Evolutionary conservation across 2,888 invertebrate genomes (phyloP), one percentile per base, ranked within the genome.

Genomic region (Trissoscelio sp.): DNA sequence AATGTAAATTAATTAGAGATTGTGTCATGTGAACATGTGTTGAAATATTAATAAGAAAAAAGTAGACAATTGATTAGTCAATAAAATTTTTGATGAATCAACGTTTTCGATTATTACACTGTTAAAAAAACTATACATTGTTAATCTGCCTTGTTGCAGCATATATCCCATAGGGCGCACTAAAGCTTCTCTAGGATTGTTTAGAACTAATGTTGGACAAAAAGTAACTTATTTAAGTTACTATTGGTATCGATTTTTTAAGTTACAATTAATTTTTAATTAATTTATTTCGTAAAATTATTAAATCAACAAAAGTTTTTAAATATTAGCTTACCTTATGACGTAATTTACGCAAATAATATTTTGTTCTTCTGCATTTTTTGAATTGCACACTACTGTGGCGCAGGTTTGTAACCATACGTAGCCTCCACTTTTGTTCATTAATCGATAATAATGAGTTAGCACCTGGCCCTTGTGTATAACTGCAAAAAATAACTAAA

Each of bases 381-480:
- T 99, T 64, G 97, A 96, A 89, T 96, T 98, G 92, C 97, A 98
- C 73, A 99, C 97, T 46, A 98, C 97, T 0, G 98, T 99, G 78
- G 98, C 98, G 91, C 98, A 99, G 0, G 97, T 98, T 92, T 98
- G 98, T 88, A 99, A 92, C 98, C 98, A 99, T 66, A 98, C 97
- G 92, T 96, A 99, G 34, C 99, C 99, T 4, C 98, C 98, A 85
- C 95, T 96, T 91, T 98, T 98, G 93, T 98, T 98, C 96, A 99
- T 97, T 89, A 99, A 92, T 88, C 98, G 95, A 92, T 97, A 98
- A 93, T 98, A 99, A 92, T 97, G 97, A 12, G 98, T 98, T 91
- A 98, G 93, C 75, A 98, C 98, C 93, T 99, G 99, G 12, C 99
- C 98, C 92, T 99, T 99, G 92, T 96, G 95, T 89, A 98, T 96